phyloP scores from a whole-genome alignment of 2,888 invertebrate species.

The Cantharis rufa region DNA sequence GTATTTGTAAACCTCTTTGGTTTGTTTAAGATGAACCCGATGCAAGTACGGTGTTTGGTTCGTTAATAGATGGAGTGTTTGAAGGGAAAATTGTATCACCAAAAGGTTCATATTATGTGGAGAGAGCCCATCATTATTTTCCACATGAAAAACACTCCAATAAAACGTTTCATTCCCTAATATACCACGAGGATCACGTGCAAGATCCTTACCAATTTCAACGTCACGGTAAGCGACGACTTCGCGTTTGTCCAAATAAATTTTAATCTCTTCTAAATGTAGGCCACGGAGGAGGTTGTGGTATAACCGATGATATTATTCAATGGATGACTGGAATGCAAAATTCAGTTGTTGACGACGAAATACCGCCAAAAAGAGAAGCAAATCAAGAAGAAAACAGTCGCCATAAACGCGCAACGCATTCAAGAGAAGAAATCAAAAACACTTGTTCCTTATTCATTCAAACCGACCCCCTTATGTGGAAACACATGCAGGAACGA shows the following conservation, averaged over 20 bases:
- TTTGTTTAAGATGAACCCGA: conserved; percentile 74
- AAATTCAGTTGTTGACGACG: conserved; percentile 71
- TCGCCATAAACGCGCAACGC: conserved; percentile 55
- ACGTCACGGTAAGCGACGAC: background rate
- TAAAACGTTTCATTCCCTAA: conserved; percentile 84
- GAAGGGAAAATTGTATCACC: conserved; percentile 92
- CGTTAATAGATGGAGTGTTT: conserved; percentile 91
- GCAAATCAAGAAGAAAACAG: conserved; percentile 60
- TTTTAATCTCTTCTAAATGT: conserved; percentile 17
- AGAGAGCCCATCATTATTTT: conserved; percentile 91
- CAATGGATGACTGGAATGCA: conserved; percentile 94
- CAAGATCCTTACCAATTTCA: conserved; percentile 78
- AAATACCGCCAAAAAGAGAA: conserved; percentile 58
- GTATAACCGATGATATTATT: conserved; percentile 82
- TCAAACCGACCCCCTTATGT: conserved; percentile 97
- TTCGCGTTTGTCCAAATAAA: background rate
- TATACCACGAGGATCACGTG: conserved; percentile 90
- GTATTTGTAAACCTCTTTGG: background rate
- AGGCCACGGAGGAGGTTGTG: conserved; percentile 87
- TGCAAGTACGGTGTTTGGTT: conserved; percentile 84
- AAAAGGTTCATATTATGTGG: conserved; percentile 87
- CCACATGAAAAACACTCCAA: conserved; percentile 64
- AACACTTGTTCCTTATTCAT: conserved; percentile 95
- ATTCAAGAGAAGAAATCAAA: conserved; percentile 70
- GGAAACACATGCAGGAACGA: conserved; percentile 87